Base-by-base conservation (phyloP, 2,797 vertebrate genomes). In the Enteromius argenteus region DNA sequence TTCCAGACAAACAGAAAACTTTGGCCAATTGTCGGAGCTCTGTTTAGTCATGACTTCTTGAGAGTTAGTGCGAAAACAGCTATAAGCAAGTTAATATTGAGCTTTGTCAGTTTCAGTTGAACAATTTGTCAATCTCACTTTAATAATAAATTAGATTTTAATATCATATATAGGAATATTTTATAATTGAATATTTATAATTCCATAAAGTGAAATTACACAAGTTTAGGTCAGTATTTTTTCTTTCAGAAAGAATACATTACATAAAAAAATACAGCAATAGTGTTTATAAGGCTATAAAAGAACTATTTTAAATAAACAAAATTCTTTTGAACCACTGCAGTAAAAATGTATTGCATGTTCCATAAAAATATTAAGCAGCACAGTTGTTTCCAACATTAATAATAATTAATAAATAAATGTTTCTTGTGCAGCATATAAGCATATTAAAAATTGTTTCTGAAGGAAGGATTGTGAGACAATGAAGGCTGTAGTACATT, bases 31-130 rank as follows among this genome's bases (percentile, higher is more conserved):
- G 21, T 68, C 14, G 15, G 11, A 81, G 67, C 17, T 72, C 23
- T 32, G 62, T 46, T 79, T 66, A 66, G 44, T 44, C 37, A 56
- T 69, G 66, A 44, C 35, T 80, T 72, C 51, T 67, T 30, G 23
- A 72, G 35, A 72, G 35, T 58, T 30, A 14, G 32, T 39, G 73
- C 51, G 21, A 56, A 37, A 75, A 56, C 21, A 4, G 51, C 21
- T 15, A n/a, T 8, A 75, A 7, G 35, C 53, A 37, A 14, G 30
- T 75, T 56, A 23, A 56, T 56, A 37, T 56, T 39, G 30, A n/a
- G 19, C 19, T 56, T 56, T 56, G 27, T 56, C 3, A 37, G 37
- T 37, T 21, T 56, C 19, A 37, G 32, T n/a, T 74, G 10, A 53
- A 62, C 27, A 27, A 15, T 30, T 62, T 62, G 13, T 27, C 11